A percentile compares a stretch with the other conserved stretches of the same genome.
Conservation (phyloP, 2,113 vertebrate species). For the Arothron firmamentum region DNA sequence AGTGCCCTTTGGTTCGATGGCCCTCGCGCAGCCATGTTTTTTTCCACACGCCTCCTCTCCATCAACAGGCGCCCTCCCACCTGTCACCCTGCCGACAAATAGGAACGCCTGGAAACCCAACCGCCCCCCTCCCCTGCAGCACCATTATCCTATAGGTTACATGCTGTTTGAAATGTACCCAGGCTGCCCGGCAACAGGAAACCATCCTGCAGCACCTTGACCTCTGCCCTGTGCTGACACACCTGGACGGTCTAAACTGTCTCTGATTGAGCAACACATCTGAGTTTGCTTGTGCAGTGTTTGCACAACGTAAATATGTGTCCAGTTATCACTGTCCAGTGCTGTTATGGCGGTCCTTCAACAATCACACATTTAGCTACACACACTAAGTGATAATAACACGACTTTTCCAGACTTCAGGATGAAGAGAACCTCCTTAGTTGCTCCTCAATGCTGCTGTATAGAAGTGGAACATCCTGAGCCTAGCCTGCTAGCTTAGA, state of each 20-base stretch:
- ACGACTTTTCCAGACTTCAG: not conserved
- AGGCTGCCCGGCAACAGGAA: slow-evolving; percentile 32
- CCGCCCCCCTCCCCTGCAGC: slow-evolving; percentile 28
- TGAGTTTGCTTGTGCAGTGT: too few relatives aligned
- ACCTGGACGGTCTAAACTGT: too few relatives aligned
- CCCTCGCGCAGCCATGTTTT: slow-evolving; percentile 11
- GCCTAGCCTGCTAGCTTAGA: not conserved
- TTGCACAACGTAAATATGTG: too few relatives aligned
- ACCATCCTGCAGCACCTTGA: not conserved
- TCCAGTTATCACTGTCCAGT: too few relatives aligned
- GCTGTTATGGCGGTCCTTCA: too few relatives aligned
- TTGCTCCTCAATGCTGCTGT: too few relatives aligned
- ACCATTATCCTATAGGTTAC: slow-evolving; percentile 21
- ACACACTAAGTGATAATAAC: too few relatives aligned
- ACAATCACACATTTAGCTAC: too few relatives aligned
- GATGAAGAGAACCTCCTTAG: not conserved
- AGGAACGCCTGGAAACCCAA: slow-evolving; percentile 24
- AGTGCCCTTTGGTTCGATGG: slow-evolving; percentile 14
- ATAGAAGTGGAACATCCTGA: too few relatives aligned
- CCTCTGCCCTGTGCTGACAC: not conserved
- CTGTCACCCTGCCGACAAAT: slow-evolving; percentile 58
- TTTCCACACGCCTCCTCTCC: slow-evolving; percentile 18
- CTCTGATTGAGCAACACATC: too few relatives aligned
- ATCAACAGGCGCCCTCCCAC: slow-evolving; percentile 27
- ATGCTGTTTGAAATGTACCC: slow-evolving; percentile 29